Evolutionary conservation across 1,140 invertebrate genomes (phyloP).

Genomic region (Drosophila serrata): DNA sequence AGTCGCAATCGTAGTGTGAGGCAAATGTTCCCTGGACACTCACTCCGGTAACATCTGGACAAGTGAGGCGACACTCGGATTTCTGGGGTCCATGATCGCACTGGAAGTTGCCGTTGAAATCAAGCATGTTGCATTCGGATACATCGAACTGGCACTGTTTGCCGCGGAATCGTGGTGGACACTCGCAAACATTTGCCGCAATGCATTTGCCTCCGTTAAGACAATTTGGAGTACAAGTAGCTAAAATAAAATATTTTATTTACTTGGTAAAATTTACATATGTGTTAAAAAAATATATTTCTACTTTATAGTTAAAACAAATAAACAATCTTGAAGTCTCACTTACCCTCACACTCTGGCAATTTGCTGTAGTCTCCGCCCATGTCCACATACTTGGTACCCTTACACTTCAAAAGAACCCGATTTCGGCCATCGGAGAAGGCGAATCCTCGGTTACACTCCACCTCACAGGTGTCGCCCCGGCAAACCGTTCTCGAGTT

Average conservation of each 20-base stretch:
- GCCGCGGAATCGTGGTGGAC: constrained; percentile 90
- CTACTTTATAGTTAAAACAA: too few relatives aligned
- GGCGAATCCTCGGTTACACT: constrained; percentile 15
- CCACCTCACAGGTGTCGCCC: constrained; percentile 20
- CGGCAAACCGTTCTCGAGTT: constrained; percentile 27
- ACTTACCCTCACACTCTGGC: constrained; percentile 12
- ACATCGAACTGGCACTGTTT: constrained; percentile 90
- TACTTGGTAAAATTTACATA: background rate
- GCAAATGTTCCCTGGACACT: constrained; percentile 85
- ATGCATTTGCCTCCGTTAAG: constrained; percentile 91
- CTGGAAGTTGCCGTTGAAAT: constrained; percentile 91
- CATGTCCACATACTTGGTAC: constrained; percentile 15
- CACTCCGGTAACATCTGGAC: constrained; percentile 87
- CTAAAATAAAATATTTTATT: constrained; percentile 73
- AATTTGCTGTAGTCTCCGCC: background rate
- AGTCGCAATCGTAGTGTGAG: constrained; percentile 89
- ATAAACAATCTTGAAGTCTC: too few relatives aligned
- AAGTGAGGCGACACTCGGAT: constrained; percentile 89
- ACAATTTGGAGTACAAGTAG: constrained; percentile 90
- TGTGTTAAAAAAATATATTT: too few relatives aligned
- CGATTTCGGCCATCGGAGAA: constrained; percentile 12
- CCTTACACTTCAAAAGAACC: constrained; percentile 22
- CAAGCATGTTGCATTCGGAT: constrained; percentile 58
- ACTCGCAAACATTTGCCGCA: constrained; percentile 90
- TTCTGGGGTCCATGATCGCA: constrained; percentile 88